phyloP scores from a whole-genome alignment of 2,797 vertebrate species.

The Nyctalus aviator region DNA sequence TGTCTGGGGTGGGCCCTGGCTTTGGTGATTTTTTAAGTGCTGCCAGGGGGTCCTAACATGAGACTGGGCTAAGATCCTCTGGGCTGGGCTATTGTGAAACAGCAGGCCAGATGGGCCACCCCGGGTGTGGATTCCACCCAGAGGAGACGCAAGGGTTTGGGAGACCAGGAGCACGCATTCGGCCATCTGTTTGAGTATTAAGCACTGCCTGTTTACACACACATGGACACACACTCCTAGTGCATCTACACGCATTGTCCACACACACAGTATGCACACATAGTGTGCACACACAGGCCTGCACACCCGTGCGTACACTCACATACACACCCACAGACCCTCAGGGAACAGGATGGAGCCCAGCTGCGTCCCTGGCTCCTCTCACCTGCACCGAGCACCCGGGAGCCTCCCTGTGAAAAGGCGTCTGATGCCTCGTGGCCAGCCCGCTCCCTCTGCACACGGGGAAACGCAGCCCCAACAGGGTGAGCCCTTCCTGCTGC shows the following conservation, averaged over 20 bases:
- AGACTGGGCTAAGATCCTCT: not conserved
- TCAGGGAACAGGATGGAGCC: not conserved
- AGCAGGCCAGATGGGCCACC: not conserved
- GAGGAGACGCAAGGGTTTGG: not conserved
- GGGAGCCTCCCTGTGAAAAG: not conserved
- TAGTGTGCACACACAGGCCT: not conserved
- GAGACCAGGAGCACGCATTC: not conserved
- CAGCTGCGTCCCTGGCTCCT: not conserved
- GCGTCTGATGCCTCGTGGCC: not conserved
- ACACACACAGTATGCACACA: not conserved
- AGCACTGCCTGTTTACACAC: not conserved
- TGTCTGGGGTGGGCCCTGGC: not conserved
- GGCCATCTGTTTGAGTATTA: not conserved
- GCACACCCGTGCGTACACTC: no score
- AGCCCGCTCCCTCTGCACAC: not conserved
- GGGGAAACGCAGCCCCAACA: not conserved
- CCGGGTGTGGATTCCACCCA: not conserved
- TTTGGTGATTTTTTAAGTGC: not conserved
- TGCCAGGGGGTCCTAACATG: not conserved
- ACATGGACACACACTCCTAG: not conserved
- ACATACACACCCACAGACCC: not conserved
- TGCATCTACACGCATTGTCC: not conserved
- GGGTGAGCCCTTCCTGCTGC: not conserved
- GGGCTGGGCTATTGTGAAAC: not conserved
- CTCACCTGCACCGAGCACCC: not conserved